A percentile compares a stretch with the other conserved stretches of the same genome.
These are phyloP conservation scores for Acipenser transmontanus DNA, from an alignment of 2,797 vertebrate genomes.

Conservation along the genomic window DNA sequence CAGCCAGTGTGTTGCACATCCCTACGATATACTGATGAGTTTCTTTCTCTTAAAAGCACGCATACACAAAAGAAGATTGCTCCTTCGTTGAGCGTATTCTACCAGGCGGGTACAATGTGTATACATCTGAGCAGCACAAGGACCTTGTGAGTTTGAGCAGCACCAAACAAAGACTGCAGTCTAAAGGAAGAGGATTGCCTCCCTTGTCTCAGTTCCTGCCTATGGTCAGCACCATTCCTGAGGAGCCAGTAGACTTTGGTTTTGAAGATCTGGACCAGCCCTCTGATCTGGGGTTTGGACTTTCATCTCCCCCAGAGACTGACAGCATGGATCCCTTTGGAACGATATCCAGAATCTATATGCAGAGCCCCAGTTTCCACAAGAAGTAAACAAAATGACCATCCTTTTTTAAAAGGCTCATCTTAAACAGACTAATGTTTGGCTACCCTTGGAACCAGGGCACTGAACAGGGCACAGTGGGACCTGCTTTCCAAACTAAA, in stretches of 20 bases:
- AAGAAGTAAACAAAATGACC: constrained; percentile 50
- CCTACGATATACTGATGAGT: too few species aligned
- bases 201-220: constrained; percentile 82
- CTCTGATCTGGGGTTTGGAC: constrained; percentile 20
- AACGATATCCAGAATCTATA: constrained; percentile 62
- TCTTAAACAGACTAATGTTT: too few species aligned
- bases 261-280: constrained; percentile 27
- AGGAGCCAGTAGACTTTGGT: constrained; percentile 26
- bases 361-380: constrained; percentile 83
- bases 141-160: constrained; percentile 72
- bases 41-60: constrained; percentile 40
- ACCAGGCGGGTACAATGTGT: constrained; percentile 79
- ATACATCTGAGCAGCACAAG: constrained; percentile 64
- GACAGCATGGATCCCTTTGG: constrained; percentile 79
- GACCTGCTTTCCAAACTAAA: too few species aligned
- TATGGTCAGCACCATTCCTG: constrained; percentile 58
- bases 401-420: too few species aligned
- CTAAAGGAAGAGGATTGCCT: constrained; percentile 54
- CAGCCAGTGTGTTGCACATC: too few species aligned
- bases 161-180: constrained; percentile 62
- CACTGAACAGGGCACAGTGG: too few species aligned
- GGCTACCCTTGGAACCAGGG: too few species aligned
- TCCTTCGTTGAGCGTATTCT: constrained; percentile 80
- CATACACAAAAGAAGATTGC: constrained; percentile 74
- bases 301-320: constrained; percentile 20